These are phyloP conservation scores for Phyto melanocephala DNA, from an alignment of 2,888 invertebrate species.

Conservation along the genomic window DNA sequence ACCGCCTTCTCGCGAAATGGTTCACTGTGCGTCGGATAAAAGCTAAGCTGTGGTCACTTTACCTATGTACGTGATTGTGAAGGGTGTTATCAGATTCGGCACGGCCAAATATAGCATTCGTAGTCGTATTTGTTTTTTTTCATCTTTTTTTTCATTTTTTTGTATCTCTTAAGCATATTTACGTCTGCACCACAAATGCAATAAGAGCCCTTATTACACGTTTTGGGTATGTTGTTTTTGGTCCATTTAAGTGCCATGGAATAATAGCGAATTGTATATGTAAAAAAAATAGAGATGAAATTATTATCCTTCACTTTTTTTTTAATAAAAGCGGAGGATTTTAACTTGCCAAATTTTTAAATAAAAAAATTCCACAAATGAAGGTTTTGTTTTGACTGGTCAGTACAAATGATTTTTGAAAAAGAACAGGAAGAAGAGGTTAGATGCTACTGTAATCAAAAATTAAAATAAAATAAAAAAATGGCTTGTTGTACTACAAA, in stretches of 20 bases:
- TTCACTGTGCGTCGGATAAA: too few species aligned
- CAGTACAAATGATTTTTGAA: not conserved
- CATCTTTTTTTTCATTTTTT: too few species aligned
- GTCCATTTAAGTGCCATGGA: not conserved
- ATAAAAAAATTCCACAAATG: not conserved
- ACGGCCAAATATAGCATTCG: too few species aligned
- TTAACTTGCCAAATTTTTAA: conserved; percentile 11
- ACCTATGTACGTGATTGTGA: too few species aligned
- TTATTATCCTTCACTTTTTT: not conserved
- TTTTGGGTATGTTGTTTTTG: not conserved
- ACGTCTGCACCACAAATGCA: conserved; percentile 52
- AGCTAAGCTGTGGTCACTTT: too few species aligned
- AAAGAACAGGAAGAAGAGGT: not conserved
- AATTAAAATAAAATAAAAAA: too few species aligned
- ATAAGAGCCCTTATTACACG: conserved; percentile 30
- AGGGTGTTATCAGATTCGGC: too few species aligned
- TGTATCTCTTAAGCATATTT: conserved; percentile 47
- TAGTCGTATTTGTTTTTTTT: too few species aligned
- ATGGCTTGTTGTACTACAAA: too few species aligned
- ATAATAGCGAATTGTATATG: not conserved
- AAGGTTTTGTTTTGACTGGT: not conserved
- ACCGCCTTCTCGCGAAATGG: too few species aligned
- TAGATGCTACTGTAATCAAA: not conserved
- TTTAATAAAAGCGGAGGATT: not conserved
- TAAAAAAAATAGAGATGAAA: not conserved